Evolutionary conservation across 2,888 invertebrate genomes (phyloP).

Genomic region (Diloba caeruleocephala): DNA sequence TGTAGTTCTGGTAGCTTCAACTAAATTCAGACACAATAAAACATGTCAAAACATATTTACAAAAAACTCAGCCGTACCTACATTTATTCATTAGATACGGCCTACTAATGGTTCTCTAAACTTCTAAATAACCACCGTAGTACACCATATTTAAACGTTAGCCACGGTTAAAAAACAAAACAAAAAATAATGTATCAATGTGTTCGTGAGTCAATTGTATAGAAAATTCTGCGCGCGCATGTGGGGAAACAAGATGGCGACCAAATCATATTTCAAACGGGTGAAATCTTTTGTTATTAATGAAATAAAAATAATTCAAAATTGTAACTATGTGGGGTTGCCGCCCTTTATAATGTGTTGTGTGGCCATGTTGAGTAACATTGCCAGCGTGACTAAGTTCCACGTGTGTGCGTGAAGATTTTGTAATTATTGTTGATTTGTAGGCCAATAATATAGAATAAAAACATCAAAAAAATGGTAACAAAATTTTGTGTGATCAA

Average conservation of each 20-base stretch:
- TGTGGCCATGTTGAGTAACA: conserved; percentile 82
- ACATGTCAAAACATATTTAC: conserved; percentile 74
- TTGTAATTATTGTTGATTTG: conserved; percentile 47
- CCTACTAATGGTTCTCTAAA: conserved; percentile 51
- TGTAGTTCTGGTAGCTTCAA: too few relatives aligned
- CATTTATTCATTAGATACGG: conserved; percentile 67
- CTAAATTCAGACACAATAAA: conserved; percentile 66
- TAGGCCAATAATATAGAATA: conserved; percentile 43
- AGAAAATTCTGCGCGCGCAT: conserved; percentile 63
- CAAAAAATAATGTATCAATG: conserved; percentile 45
- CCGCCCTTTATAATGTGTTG: conserved; percentile 60
- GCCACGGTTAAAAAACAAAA: conserved; percentile 69
- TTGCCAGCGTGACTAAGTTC: conserved; percentile 77
- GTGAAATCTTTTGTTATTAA: conserved; percentile 88
- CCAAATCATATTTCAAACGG: conserved; percentile 88
- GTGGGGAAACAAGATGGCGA: conserved; percentile 80
- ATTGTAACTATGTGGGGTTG: conserved; percentile 70
- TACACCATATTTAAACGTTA: conserved; percentile 66
- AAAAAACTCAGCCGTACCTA: conserved; percentile 53
- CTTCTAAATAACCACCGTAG: conserved; percentile 60
- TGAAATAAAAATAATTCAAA: conserved; percentile 85
- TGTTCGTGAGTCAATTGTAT: conserved; percentile 53
- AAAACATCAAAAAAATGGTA: conserved; percentile 22
- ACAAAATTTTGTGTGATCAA: too few relatives aligned
- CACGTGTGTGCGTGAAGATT: conserved; percentile 44